Evolutionary conservation across 2,888 invertebrate genomes (phyloP), one percentile per base, ranked within the genome.

Genomic region (Matsumyia berberina): DNA sequence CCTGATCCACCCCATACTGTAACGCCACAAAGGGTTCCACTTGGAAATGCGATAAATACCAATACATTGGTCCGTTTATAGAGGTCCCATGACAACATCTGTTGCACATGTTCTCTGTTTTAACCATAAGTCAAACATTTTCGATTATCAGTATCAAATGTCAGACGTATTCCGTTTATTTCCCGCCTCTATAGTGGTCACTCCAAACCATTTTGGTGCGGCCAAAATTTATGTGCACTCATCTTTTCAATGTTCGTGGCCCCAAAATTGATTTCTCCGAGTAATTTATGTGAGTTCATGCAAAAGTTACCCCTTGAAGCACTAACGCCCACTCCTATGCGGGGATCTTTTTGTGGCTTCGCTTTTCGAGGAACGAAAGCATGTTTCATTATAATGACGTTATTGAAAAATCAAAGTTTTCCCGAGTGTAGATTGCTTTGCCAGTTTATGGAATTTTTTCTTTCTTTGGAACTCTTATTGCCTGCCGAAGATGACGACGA

Each of bases 391-490:
- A 60, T 72, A 83, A 78, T 73, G 78, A 73, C 78, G 72, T 78
- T 78, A 78, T 78, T 83, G 78, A 77, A 83, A 83, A 78, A 78
- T 77, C 77, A 77, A 82, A 83, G 72, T 83, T 83, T 66, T 60
- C 39, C n/a, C 5, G 19, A 58, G 70, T 72, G 57, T 46, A 73
- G 51, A 73, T 51, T 62, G 67, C 60, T 60, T 31, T 31, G 33
- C 37, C 15, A 39, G 15, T 51, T 82, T 77, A 42, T 62, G 31
- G 12, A 69, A 31, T 4, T 42, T 62, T 44, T 67, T 31, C 12
- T 53, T 37, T 12, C 35, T 44, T 39, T 42, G n/a, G n/a, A n/a
- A 37, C 31, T 60, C n/a, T 24, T 33, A 70, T 60, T 67, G 72
- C 51, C 66, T 58, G 62, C 31, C 69, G 51, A 51, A 53, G 70